phyloP scores from a whole-genome alignment of 2,888 invertebrate genomes.

The Zygogramma bicolorata region DNA sequence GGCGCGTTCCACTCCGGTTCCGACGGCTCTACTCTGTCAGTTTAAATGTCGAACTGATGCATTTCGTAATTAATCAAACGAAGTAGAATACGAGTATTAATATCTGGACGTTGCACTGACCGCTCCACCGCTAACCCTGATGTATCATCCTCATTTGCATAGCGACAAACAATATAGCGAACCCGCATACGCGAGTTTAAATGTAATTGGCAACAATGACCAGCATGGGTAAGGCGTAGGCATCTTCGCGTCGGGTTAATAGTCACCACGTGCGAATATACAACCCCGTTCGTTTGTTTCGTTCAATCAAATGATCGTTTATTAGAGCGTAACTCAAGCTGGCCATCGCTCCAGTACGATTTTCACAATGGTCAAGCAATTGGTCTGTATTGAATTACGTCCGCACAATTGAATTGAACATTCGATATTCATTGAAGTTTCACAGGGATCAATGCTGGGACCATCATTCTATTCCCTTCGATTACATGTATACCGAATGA shows the following conservation, averaged over 20 bases:
- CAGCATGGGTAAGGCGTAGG: constrained; percentile 59
- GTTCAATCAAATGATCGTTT: constrained; percentile 34
- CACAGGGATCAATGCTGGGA: too few species aligned
- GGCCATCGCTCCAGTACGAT: constrained; percentile 38
- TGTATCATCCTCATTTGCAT: constrained; percentile 60
- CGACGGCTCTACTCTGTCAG: constrained; percentile 11
- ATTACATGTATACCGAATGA: too few species aligned
- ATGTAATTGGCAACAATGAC: constrained; percentile 63
- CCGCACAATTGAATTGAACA: too few species aligned
- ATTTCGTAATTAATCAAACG: constrained; percentile 59
- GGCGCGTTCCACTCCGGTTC: constrained; percentile 16
- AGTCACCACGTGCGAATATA: constrained; percentile 55
- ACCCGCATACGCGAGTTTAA: constrained; percentile 61
- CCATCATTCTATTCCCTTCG: too few species aligned
- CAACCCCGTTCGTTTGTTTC: constrained; percentile 21
- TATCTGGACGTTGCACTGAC: constrained; percentile 60
- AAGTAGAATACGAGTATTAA: constrained; percentile 54
- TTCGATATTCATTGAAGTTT: too few species aligned
- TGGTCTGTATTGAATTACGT: constrained; percentile 37
- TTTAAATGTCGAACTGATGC: constrained; percentile 40
- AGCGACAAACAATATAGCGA: constrained; percentile 57
- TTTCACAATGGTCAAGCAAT: constrained; percentile 32
- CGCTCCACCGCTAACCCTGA: constrained; percentile 54
- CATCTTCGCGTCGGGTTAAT: constrained; percentile 56
- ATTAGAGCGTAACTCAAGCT: constrained; percentile 34